These are phyloP conservation scores for Onthophagus sagittarius DNA, from an alignment of 2,888 invertebrate species.

Conservation along the genomic window DNA sequence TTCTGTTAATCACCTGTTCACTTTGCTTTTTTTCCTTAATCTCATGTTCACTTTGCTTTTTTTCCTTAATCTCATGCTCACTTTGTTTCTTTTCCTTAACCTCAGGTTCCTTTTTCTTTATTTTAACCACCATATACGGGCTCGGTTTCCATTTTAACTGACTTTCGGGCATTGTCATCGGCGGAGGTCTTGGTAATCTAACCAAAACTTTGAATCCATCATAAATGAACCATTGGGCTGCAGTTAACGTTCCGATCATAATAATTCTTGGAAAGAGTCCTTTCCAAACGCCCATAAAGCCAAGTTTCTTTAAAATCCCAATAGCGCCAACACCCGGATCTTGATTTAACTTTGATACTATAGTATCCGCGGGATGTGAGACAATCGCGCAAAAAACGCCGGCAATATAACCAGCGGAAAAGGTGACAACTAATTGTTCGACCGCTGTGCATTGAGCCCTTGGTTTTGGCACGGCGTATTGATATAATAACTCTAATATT, in stretches of 20 bases:
- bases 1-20: no score
- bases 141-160: no score
- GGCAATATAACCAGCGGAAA: slow-evolving; percentile 92
- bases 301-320: slow-evolving; percentile 70
- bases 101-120: no score
- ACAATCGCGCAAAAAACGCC: slow-evolving; percentile 98
- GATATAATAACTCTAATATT: slow-evolving; percentile 89
- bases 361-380: slow-evolving; percentile 97
- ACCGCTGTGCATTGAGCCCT: slow-evolving; percentile 83
- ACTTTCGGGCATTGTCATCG: slow-evolving; percentile 90
- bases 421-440: slow-evolving; percentile 93
- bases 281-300: slow-evolving; percentile 73
- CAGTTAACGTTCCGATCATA: slow-evolving; percentile 96
- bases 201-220: slow-evolving; percentile 77
- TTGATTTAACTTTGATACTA: slow-evolving; percentile 95
- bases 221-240: slow-evolving; percentile 95
- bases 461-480: slow-evolving; percentile 90
- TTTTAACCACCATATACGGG: no score
- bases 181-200: slow-evolving; percentile 90
- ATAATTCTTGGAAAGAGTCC: slow-evolving; percentile 88
- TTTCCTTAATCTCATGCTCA: no score
- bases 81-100: no score
- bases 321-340: slow-evolving; percentile 71
- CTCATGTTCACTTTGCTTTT: background rate
- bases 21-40: no score